Conservation (phyloP, 53 echinoderm and acorn worm species). For the Echinometra lucunter region DNA sequence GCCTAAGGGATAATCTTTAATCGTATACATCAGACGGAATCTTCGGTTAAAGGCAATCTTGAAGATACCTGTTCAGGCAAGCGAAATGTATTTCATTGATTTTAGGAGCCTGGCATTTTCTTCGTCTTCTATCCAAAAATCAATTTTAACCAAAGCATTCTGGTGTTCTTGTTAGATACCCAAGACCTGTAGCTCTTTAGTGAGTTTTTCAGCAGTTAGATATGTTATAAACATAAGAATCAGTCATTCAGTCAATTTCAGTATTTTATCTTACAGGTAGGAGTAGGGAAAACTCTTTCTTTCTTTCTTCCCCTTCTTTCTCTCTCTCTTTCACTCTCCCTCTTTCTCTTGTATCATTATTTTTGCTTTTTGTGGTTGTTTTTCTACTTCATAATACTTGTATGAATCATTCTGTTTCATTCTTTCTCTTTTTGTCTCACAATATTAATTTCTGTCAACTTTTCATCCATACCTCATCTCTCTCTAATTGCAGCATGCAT, state of each 20-base stretch:
- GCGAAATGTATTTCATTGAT: slow-evolving; percentile 14
- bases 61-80: not conserved
- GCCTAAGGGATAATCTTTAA: not conserved
- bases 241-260: not conserved
- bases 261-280: no score
- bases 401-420: not conserved
- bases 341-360: no score
- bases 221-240: not conserved
- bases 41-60: not conserved
- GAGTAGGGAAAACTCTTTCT: not conserved
- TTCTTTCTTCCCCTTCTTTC: not conserved
- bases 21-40: not conserved
- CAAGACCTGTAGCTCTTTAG: not conserved
- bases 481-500: no score
- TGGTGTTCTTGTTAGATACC: not conserved
- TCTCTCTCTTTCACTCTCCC: not conserved
- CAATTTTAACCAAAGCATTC: not conserved
- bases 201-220: not conserved
- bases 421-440: not conserved
- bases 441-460: no score
- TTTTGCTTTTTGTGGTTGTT: not conserved
- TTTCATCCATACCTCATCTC: no score
- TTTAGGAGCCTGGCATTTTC: not conserved
- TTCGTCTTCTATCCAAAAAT: not conserved
- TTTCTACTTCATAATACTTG: not conserved